phyloP scores from a whole-genome alignment of 2,113 vertebrate species.

The Columbina picui region DNA sequence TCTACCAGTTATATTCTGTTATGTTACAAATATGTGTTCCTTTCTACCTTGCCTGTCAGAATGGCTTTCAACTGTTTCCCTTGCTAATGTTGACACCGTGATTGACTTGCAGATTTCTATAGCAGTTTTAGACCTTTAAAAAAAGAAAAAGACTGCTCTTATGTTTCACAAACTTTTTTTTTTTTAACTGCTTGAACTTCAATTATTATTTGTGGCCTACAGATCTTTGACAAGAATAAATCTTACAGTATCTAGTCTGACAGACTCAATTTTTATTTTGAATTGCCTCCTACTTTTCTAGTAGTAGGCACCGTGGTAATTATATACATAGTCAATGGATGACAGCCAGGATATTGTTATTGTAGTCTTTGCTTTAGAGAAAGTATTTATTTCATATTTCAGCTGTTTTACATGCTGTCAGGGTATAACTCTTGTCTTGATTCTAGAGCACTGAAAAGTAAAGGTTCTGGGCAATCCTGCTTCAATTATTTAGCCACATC shows the following conservation, averaged over 20 bases:
- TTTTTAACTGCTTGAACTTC: constrained; percentile 1
- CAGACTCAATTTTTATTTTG: constrained; percentile 51
- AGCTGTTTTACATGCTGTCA: constrained; percentile 43
- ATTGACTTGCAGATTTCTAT: constrained; percentile 55
- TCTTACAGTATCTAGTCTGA: neutral
- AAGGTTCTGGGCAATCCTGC: constrained; percentile 1
- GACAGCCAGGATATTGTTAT: constrained; percentile 4
- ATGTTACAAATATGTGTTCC: neutral
- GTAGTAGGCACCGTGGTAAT: constrained; percentile 17
- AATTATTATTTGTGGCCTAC: neutral
- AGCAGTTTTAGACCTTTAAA: neutral
- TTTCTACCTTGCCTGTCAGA: constrained; percentile 25
- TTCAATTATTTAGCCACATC: neutral
- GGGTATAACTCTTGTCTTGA: constrained; percentile 6
- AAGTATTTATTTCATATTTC: constrained; percentile 55
- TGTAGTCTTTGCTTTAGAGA: constrained; percentile 35
- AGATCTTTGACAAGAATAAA: constrained; percentile 27
- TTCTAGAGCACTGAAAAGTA: constrained; percentile 2
- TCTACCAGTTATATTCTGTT: constrained; percentile 24
- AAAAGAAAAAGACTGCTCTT: neutral
- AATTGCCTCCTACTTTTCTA: constrained; percentile 55
- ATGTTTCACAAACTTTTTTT: neutral
- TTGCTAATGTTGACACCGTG: constrained; percentile 35
- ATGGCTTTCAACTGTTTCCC: constrained; percentile 31
- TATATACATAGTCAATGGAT: constrained; percentile 1